Evolutionary conservation across 2,888 invertebrate genomes (phyloP).

Genomic region (Mechanitis messenoides): DNA sequence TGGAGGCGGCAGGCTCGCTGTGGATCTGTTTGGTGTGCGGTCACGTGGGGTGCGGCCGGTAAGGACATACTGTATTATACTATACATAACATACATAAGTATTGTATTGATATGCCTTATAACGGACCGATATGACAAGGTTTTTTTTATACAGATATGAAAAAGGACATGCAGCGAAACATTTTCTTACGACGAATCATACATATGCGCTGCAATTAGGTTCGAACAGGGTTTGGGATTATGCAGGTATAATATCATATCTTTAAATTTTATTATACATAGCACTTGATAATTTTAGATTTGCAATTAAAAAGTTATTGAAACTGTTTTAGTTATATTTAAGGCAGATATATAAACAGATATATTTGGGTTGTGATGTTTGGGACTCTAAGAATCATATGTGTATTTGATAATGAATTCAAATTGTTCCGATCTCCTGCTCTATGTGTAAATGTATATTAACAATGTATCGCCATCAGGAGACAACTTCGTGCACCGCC

Average conservation of each 20-base stretch:
- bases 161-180: constrained; percentile 95
- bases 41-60: constrained; percentile 97
- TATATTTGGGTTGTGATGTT: too few species aligned
- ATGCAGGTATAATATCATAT: constrained; percentile 84
- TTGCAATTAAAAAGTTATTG: too few species aligned
- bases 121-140: neutral
- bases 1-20: constrained; percentile 84
- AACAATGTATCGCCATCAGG: constrained; percentile 53
- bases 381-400: too few species aligned
- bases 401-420: too few species aligned
- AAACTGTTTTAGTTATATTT: too few species aligned
- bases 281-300: too few species aligned
- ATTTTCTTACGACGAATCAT: constrained; percentile 96
- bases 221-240: constrained; percentile 99
- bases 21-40: constrained; percentile 99
- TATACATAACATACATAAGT: neutral
- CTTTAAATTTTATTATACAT: too few species aligned
- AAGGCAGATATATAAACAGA: too few species aligned
- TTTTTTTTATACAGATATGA: constrained; percentile 60
- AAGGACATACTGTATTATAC: constrained; percentile 43
- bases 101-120: neutral
- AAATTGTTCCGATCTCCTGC: too few species aligned
- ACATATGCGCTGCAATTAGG: constrained; percentile 98
- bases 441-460: too few species aligned
- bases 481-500: constrained; percentile 95